Evolutionary conservation across 2,888 invertebrate genomes (phyloP), one percentile per base, ranked within the genome.

Genomic region (Drosophila niveifrons): DNA sequence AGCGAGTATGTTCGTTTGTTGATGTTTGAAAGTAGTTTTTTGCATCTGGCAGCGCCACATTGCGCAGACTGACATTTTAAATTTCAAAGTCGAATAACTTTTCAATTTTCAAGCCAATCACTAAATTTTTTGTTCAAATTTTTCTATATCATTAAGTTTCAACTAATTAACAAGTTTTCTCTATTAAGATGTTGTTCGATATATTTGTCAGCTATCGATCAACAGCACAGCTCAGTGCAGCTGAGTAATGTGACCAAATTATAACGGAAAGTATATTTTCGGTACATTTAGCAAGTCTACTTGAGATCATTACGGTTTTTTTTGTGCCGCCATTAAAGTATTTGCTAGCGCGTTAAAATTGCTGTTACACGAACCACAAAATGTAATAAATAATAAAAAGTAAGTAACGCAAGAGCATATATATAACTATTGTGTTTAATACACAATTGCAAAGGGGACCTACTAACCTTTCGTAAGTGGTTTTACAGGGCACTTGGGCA

Each of bases 401-500:
- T 48, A 36, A 34, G 57, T 28, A 58, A 47, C 10, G 9, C 23
- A 58, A 58, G 39, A 17, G 44, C 28, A 50, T 47, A 50, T 43
- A 29, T 15, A 9, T 8, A 31, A 7, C 23, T 46, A 23, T 53
- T 61, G 64, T 36, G 73, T 11, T 3, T 48, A 29, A 48, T 15
- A 15, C 46, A 17, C 41, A 23, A 61, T 62, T 53, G 18, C 31
- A 4, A 9, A 7, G 18, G 53, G 29, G 36, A 53, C 7, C 7
- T 36, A 13, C 48, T 31, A 44, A 46, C 44, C 47, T 34, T 56
- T 41, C 23, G 41, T 56, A 64, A 57, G 53, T 66, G 41, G 39
- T 53, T 74, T 58, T 58, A 59, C 31, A 28, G 58, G 18, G n/a
- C 53, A 50, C 66, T 34, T 53, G 51, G 56, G 13, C 47, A 3